Evolutionary conservation across 2,113 vertebrate species (phyloP).

Genomic region (Crotalus viridis): DNA sequence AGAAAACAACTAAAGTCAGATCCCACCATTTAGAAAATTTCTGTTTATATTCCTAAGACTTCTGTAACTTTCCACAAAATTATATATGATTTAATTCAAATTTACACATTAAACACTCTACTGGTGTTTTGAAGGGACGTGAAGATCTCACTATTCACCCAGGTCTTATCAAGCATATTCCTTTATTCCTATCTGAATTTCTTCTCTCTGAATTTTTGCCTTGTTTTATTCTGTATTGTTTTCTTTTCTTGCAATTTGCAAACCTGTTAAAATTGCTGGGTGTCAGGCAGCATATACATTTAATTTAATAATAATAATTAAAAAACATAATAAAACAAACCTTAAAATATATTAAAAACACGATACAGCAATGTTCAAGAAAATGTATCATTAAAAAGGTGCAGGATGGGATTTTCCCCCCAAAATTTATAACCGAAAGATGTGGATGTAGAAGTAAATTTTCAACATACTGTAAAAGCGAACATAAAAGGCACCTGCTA

Average conservation of each 20-base stretch:
- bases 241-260: not conserved
- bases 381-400: not conserved
- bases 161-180: not conserved
- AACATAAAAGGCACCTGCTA: not conserved
- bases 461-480: not conserved
- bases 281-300: not conserved
- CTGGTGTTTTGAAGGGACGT: not conserved
- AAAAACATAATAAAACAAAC: not conserved
- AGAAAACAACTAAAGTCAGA: not conserved
- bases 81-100: not conserved
- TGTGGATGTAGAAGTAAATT: not conserved
- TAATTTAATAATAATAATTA: not conserved
- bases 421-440: not conserved
- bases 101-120: not conserved
- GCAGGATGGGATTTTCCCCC: not conserved
- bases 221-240: not conserved
- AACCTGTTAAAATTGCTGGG: not conserved
- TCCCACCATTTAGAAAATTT: not conserved
- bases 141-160: not conserved
- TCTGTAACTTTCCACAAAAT: not conserved
- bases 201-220: not conserved
- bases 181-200: not conserved
- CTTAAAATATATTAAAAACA: not conserved
- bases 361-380: not conserved
- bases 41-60: not conserved